Base-by-base conservation (phyloP, 2,888 invertebrate species). In the Eilema sororculum region DNA sequence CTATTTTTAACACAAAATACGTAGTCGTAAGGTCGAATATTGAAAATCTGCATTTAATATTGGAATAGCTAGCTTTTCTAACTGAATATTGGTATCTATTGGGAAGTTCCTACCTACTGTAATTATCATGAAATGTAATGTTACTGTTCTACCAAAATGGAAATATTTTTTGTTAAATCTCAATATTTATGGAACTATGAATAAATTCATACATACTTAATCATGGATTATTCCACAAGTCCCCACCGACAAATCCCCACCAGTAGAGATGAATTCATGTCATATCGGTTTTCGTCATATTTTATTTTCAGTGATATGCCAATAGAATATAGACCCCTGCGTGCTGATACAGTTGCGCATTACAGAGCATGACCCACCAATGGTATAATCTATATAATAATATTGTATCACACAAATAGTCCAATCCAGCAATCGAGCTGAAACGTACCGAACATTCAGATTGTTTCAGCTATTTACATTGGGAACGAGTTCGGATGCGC, bases 121-220 rank as follows among this genome's bases (percentile, higher is more conserved):
- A 79, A 84, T 79, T 75, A 76, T 66, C 69, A 59, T 71, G 72
- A 61, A 77, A 69, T 78, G 72, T 76, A 74, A 81, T 78, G 20
- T 57, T 57, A 33, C 16, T 66, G 57, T 73, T 63, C 30, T 25
- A 57, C 22, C 24, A 20, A 33, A 8, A 30, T 64, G 8, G 1
- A 33, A 28, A 28, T 28, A 5, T 28, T 28, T 33, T 3, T 33
- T 37, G 13, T 12, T 37, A 6, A 12, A 37, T 37, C 12, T 1
- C 37, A 37, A 37, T 37, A 2, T 1, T 8, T 33, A 33, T 6
- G 33, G 33, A 33, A 33, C 33, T 33, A 9, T 8, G 33, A 33
- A 37, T 37, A 37, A 37, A 37, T 37, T 37, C 37, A 33, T 8
- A 33, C 3, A 12, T 37, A 37, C 13, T 33, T 33, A 33, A 8